Evolutionary conservation across 2,797 vertebrate genomes (phyloP).

Genomic region (Borostomias antarcticus): DNA sequence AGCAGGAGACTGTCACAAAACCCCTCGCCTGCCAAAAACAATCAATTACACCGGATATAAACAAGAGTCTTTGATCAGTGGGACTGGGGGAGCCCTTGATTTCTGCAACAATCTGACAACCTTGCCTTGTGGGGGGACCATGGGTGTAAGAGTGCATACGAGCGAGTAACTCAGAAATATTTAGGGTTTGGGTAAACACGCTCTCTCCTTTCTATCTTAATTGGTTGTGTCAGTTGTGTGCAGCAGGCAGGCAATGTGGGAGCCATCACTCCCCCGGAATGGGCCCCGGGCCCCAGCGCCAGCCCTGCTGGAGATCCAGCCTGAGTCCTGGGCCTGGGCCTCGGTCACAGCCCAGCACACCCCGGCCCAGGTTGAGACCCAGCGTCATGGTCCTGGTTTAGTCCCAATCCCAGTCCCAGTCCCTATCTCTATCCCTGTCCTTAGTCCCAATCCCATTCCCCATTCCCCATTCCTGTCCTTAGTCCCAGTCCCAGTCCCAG

Average conservation of each 20-base stretch:
- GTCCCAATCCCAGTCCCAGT: no score
- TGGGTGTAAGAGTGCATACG: conserved; percentile 61
- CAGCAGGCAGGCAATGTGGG: conserved; percentile 56
- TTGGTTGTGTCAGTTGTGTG: conserved; percentile 68
- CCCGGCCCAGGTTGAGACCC: background rate
- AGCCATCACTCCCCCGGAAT: conserved; percentile 52
- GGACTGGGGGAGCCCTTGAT: conserved; percentile 60
- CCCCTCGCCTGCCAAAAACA: conserved; percentile 65
- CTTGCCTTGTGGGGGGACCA: conserved; percentile 62
- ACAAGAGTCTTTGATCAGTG: conserved; percentile 76
- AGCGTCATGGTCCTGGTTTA: conserved; percentile 5
- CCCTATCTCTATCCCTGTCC: no score
- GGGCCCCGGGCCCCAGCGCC: conserved; percentile 45
- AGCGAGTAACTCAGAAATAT: conserved; percentile 67
- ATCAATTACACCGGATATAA: conserved; percentile 66
- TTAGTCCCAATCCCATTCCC: no score
- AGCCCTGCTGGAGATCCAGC: conserved; percentile 1
- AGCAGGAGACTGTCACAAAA: conserved; percentile 72
- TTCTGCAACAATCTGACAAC: conserved; percentile 71
- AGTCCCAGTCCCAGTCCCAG: no score
- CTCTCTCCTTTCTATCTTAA: conserved; percentile 61
- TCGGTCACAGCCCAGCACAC: background rate
- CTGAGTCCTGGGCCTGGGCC: conserved; percentile 3
- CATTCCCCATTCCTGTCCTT: no score
- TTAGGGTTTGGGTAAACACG: conserved; percentile 65